Evolutionary conservation across 2,797 vertebrate genomes (phyloP).

Genomic region (Monodelphis domestica): DNA sequence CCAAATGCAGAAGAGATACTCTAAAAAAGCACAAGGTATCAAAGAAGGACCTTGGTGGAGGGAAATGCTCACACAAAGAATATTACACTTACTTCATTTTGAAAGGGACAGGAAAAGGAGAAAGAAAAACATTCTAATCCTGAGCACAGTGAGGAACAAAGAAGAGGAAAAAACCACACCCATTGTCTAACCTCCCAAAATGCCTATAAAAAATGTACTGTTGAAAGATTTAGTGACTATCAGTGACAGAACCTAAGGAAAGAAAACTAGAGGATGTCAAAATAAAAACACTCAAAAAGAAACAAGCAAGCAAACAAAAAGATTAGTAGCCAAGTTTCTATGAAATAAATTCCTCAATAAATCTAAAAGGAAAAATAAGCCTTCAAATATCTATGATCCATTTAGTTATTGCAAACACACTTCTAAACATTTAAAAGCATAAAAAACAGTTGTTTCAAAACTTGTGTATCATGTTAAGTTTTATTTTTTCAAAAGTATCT

Average conservation of each 20-base stretch:
- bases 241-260: conserved; percentile 29
- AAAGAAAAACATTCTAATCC: conserved; percentile 27
- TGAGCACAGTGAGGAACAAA: background rate
- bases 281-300: conserved; percentile 10
- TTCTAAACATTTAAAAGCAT: background rate
- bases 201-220: background rate
- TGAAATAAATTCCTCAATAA: conserved; percentile 5
- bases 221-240: conserved; percentile 20
- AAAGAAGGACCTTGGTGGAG: background rate
- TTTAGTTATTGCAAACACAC: conserved; percentile 32
- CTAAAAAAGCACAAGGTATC: background rate
- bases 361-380: background rate
- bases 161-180: conserved; percentile 28
- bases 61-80: background rate
- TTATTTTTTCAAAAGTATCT: conserved; percentile 48
- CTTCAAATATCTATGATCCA: conserved; percentile 23
- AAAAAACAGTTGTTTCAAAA: conserved; percentile 4
- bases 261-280: conserved; percentile 42
- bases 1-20: background rate
- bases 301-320: background rate
- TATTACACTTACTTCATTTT: conserved; percentile 17
- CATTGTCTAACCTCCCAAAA: background rate
- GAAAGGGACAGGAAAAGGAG: background rate
- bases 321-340: background rate
- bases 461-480: conserved; percentile 33